A percentile compares a stretch with the other conserved stretches of the same genome.
These are phyloP conservation scores for Idaea dimidiata DNA, from an alignment of 2,888 invertebrate genomes.

Conservation along the genomic window DNA sequence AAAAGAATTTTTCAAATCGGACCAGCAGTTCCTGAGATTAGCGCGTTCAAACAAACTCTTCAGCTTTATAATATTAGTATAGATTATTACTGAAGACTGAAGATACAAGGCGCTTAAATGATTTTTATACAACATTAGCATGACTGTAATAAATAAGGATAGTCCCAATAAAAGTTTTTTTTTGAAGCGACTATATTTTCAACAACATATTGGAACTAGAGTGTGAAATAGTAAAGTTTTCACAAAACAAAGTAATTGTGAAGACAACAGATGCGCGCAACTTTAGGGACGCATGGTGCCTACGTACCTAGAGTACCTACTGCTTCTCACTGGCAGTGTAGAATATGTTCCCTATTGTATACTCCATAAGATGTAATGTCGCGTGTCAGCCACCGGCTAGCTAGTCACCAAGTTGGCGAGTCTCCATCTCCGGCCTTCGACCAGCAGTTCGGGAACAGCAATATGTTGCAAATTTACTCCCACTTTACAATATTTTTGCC, in stretches of 20 bases:
- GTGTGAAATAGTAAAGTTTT: conserved; percentile 2
- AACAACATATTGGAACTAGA: background rate
- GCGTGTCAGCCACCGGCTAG: background rate
- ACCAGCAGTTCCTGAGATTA: no score
- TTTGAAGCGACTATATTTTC: no score
- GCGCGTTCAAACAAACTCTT: no score
- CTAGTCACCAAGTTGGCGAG: background rate
- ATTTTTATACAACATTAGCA: no score
- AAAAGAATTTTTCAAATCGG: no score
- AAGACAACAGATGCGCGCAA: conserved; percentile 4
- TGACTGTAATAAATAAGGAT: no score
- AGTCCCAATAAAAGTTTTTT: no score
- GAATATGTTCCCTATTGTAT: background rate
- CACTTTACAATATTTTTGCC: background rate
- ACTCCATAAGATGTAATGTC: background rate
- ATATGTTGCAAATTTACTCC: background rate
- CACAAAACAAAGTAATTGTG: conserved; percentile 4
- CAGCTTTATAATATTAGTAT: no score
- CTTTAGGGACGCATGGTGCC: background rate
- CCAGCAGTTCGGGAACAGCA: background rate
- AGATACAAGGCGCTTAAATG: no score
- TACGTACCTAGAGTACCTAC: background rate
- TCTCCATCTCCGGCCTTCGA: background rate
- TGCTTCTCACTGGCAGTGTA: background rate
- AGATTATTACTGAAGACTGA: no score